phyloP scores from a whole-genome alignment of 2,888 invertebrate species.

The Parnassius mnemosyne region DNA sequence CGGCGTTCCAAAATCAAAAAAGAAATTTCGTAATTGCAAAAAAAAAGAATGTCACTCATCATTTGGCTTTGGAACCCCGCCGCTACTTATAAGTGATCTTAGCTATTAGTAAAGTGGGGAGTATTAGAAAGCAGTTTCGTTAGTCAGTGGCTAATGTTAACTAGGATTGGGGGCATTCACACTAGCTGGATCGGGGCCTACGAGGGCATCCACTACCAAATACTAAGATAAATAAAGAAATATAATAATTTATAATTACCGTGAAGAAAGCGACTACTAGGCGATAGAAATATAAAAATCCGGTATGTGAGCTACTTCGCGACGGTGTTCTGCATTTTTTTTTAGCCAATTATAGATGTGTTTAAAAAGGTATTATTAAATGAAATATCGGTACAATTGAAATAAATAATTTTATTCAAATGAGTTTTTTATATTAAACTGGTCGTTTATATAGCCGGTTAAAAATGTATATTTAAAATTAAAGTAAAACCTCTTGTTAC shows the following conservation, averaged over 20 bases:
- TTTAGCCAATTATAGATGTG: conserved; percentile 33
- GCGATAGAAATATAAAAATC: conserved; percentile 49
- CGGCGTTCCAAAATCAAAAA: conserved; percentile 65
- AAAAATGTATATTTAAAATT: conserved; percentile 75
- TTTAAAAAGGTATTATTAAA: conserved; percentile 51
- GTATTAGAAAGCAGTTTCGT: conserved; percentile 67
- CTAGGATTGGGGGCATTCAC: conserved; percentile 72
- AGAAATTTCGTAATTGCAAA: not conserved
- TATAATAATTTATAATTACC: conserved; percentile 51
- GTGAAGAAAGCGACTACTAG: conserved; percentile 71
- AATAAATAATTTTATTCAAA: conserved; percentile 77
- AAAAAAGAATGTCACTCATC: conserved; percentile 18
- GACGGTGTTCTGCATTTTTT: conserved; percentile 30
- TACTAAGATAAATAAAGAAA: conserved; percentile 61
- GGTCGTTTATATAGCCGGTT: conserved; percentile 71
- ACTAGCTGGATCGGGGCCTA: conserved; percentile 68
- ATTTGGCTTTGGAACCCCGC: conserved; percentile 64
- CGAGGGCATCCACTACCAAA: conserved; percentile 77
- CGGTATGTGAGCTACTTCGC: conserved; percentile 77
- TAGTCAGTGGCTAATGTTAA: conserved; percentile 65
- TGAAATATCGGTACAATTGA: conserved; percentile 67
- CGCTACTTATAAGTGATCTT: conserved; percentile 54
- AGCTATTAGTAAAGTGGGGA: conserved; percentile 50
- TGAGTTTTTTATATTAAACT: conserved; percentile 65
- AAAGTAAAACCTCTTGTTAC: conserved; percentile 60